phyloP scores from a whole-genome alignment of 2,797 vertebrate genomes.

The Xyrichtys novacula region DNA sequence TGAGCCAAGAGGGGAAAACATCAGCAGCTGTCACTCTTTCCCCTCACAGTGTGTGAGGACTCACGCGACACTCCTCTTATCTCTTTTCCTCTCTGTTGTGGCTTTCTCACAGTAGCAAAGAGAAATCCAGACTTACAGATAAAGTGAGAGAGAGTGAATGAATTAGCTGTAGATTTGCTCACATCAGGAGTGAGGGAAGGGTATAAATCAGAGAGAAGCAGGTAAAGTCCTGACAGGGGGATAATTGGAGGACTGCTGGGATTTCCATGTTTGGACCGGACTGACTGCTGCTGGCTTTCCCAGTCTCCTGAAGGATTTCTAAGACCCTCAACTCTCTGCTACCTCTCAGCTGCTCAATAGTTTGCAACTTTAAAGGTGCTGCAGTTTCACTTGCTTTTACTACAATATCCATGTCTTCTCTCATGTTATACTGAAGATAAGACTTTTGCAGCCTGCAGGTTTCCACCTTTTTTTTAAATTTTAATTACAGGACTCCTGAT shows the following conservation, averaged over 20 bases:
- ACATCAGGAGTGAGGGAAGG: conserved; percentile 9
- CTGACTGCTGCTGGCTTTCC: conserved; percentile 44
- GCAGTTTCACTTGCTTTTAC: conserved; percentile 9
- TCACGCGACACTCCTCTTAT: conserved; percentile 31
- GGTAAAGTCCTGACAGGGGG: conserved; percentile 38
- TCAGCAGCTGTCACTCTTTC: conserved; percentile 54
- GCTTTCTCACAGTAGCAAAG: conserved; percentile 5
- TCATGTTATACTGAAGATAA: background rate
- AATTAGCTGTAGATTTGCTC: background rate
- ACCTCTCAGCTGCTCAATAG: conserved; percentile 26
- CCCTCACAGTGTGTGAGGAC: conserved; percentile 6
- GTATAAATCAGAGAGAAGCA: conserved; percentile 18
- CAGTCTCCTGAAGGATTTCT: conserved; percentile 19
- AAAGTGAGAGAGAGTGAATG: background rate
- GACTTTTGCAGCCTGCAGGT: conserved; percentile 3
- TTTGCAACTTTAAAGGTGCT: conserved; percentile 39
- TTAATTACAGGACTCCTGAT: background rate
- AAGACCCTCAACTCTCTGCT: background rate
- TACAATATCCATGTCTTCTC: background rate
- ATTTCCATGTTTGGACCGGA: conserved; percentile 70
- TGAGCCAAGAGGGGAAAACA: background rate
- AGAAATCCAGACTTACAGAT: background rate
- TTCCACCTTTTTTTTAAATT: background rate
- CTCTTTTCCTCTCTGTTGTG: conserved; percentile 6
- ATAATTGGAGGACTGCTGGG: conserved; percentile 26